Evolutionary conservation across 2,797 vertebrate species (phyloP).

Genomic region (Sebastes nivosus): DNA sequence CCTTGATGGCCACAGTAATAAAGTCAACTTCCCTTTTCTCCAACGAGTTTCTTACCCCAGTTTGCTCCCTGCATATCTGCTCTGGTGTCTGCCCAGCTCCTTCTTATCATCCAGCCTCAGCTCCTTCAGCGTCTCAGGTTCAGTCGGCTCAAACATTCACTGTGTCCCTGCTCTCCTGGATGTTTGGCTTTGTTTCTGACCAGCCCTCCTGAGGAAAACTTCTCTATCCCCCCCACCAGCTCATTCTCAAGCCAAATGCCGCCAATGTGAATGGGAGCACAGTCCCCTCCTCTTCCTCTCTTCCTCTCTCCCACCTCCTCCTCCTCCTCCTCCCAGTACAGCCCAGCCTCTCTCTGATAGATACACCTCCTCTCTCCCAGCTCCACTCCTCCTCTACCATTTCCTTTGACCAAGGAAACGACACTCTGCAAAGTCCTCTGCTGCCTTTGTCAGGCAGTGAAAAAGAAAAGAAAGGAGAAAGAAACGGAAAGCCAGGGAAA

Average conservation of each 20-base stretch:
- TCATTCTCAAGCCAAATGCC: slow-evolving; percentile 63
- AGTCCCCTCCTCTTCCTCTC: slow-evolving; percentile 66
- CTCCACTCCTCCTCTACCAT: slow-evolving; percentile 59
- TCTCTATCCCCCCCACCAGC: slow-evolving; percentile 28
- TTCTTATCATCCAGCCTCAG: slow-evolving; percentile 35
- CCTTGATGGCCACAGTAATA: neutral
- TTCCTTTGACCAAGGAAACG: slow-evolving; percentile 67
- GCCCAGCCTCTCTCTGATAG: slow-evolving; percentile 54
- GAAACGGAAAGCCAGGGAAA: slow-evolving; percentile 9
- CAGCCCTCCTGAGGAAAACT: slow-evolving; percentile 60
- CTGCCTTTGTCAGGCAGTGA: slow-evolving; percentile 57
- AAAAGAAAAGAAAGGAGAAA: slow-evolving; percentile 30
- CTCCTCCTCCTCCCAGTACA: neutral
- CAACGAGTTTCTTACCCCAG: slow-evolving; percentile 63
- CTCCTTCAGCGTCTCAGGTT: slow-evolving; percentile 31
- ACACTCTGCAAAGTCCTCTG: slow-evolving; percentile 49
- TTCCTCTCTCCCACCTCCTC: slow-evolving; percentile 40
- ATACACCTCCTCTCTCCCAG: slow-evolving; percentile 63
- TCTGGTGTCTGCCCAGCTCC: slow-evolving; percentile 35
- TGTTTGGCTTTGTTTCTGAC: slow-evolving; percentile 50
- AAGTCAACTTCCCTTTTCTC: slow-evolving; percentile 29
- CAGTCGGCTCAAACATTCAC: slow-evolving; percentile 11
- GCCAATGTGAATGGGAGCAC: slow-evolving; percentile 66
- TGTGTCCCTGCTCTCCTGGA: slow-evolving; percentile 40
- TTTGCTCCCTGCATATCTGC: slow-evolving; percentile 59